These are phyloP conservation scores for Ceratina calcarata DNA, from an alignment of 1,140 invertebrate species.

Conservation along the genomic window DNA sequence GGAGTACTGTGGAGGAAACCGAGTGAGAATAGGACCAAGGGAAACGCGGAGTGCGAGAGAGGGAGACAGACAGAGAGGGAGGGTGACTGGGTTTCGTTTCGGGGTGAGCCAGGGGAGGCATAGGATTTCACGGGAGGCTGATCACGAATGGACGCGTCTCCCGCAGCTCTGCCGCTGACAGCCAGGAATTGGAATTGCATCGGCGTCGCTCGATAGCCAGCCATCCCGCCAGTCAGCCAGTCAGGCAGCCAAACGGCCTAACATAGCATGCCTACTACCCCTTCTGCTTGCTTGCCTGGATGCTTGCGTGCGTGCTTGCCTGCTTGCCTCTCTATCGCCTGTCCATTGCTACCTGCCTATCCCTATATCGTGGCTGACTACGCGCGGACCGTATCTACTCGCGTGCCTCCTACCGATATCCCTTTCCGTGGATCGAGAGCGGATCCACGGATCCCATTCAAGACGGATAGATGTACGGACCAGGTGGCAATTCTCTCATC, in stretches of 20 bases:
- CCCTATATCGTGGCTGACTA: slow-evolving; percentile 35
- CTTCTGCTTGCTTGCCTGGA: slow-evolving; percentile 20
- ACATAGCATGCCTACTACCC: slow-evolving; percentile 49
- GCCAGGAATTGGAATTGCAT: slow-evolving; percentile 81
- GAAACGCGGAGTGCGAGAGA: slow-evolving; percentile 45
- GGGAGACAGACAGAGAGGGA: slow-evolving; percentile 41
- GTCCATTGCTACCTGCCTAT: slow-evolving; percentile 5
- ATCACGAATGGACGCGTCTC: slow-evolving; percentile 81
- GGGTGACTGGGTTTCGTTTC: slow-evolving; percentile 66
- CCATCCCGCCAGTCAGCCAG: slow-evolving; percentile 71
- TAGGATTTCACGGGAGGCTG: slow-evolving; percentile 79
- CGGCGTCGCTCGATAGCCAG: slow-evolving; percentile 80
- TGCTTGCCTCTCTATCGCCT: slow-evolving; percentile 3
- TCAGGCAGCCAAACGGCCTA: slow-evolving; percentile 70
- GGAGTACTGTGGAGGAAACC: not conserved
- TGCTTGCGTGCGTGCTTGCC: not conserved
- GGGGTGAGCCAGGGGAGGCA: slow-evolving; percentile 73
- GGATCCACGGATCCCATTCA: slow-evolving; percentile 46
- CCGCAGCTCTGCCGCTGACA: slow-evolving; percentile 80
- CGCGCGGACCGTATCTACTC: slow-evolving; percentile 55
- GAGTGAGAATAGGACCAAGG: not conserved
- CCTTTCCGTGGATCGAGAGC: slow-evolving; percentile 2
- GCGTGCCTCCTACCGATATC: slow-evolving; percentile 29
- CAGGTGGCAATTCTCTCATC: slow-evolving; percentile 43
- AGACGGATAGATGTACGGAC: slow-evolving; percentile 45